These are phyloP conservation scores for Himantopus leucocephalus DNA, from an alignment of 2,113 vertebrate species.

Conservation along the genomic window DNA sequence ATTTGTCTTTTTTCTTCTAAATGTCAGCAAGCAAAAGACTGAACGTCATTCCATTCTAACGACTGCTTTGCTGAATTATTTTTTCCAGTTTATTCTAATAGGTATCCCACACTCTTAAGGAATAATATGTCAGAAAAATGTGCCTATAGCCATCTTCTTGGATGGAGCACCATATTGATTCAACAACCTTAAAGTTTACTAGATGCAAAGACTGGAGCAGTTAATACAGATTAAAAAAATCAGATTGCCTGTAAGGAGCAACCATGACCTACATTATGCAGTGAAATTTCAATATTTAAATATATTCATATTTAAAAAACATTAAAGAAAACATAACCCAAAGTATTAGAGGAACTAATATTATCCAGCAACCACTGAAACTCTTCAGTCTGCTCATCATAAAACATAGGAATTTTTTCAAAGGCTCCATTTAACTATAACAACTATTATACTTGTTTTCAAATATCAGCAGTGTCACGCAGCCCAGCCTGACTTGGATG, in stretches of 20 bases:
- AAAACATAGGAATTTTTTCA: not conserved
- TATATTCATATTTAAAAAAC: not conserved
- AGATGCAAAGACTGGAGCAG: not conserved
- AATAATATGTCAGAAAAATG: not conserved
- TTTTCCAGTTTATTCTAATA: not conserved
- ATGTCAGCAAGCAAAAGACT: not conserved
- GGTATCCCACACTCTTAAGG: not conserved
- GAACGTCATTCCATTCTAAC: not conserved
- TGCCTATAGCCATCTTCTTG: not conserved
- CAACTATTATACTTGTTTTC: not conserved
- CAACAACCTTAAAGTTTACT: not conserved
- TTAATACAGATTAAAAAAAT: not conserved
- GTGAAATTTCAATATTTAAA: not conserved
- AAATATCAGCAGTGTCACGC: not conserved
- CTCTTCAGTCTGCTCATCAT: not conserved
- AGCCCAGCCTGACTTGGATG: not conserved
- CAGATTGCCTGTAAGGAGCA: not conserved
- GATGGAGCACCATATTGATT: not conserved
- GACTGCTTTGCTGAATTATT: not conserved
- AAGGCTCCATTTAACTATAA: not conserved
- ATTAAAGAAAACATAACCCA: not conserved
- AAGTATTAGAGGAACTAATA: not conserved
- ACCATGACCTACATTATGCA: not conserved
- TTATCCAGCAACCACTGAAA: not conserved
- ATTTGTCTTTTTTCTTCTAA: constrained; percentile 1